phyloP scores from a whole-genome alignment of 2,113 vertebrate species.

The Gallinago paraguaiae region DNA sequence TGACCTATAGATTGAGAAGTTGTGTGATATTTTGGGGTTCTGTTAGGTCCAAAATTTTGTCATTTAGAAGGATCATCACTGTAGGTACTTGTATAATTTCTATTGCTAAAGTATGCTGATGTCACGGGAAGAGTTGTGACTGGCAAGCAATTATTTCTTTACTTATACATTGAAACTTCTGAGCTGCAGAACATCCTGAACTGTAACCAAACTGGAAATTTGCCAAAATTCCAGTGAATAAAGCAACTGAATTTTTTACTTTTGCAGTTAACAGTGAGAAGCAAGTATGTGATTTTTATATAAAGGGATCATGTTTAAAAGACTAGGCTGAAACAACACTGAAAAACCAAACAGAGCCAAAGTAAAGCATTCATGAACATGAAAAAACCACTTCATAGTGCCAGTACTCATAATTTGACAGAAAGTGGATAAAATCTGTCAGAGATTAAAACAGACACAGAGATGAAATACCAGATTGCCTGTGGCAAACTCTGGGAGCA shows the following conservation, averaged over 20 bases:
- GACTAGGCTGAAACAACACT: neutral
- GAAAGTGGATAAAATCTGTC: slow-evolving; percentile 35
- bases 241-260: neutral
- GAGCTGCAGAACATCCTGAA: neutral
- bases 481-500: slow-evolving; percentile 36
- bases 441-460: slow-evolving; percentile 50
- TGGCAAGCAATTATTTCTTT: neutral
- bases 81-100: neutral
- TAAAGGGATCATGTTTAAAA: neutral
- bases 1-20: neutral
- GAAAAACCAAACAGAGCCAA: neutral
- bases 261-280: neutral
- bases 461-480: slow-evolving; percentile 59
- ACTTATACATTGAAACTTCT: neutral
- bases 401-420: slow-evolving; percentile 11
- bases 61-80: neutral
- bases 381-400: neutral
- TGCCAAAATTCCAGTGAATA: neutral
- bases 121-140: neutral
- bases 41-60: neutral
- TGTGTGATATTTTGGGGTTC: neutral
- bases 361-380: slow-evolving; percentile 3
- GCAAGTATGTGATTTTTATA: neutral
- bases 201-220: neutral
- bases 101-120: neutral